Evolutionary conservation across 2,888 invertebrate species (phyloP).

Genomic region (Scaptomyza caliginosa): DNA sequence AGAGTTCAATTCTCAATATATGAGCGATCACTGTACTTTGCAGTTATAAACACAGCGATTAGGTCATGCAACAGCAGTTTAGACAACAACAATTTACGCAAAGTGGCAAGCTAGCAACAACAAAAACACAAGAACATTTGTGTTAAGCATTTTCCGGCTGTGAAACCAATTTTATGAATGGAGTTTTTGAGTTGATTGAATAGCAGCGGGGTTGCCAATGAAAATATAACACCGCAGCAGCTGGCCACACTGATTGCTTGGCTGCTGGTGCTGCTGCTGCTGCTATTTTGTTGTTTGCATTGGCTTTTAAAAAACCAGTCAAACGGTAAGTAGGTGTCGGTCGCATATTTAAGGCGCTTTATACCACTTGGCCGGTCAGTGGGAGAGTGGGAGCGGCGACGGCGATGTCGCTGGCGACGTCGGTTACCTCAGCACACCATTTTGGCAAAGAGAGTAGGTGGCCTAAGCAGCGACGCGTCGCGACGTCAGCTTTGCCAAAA

Average conservation of each 20-base stretch:
- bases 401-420: slow-evolving; percentile 51
- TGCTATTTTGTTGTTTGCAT: slow-evolving; percentile 60
- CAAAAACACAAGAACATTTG: slow-evolving; percentile 21
- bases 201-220: slow-evolving; percentile 29
- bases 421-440: slow-evolving; percentile 78
- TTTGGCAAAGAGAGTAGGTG: slow-evolving; percentile 80
- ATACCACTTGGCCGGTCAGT: slow-evolving; percentile 38
- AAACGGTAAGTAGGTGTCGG: slow-evolving; percentile 77
- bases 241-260: slow-evolving; percentile 32
- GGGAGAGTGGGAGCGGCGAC: slow-evolving; percentile 36
- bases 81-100: slow-evolving; percentile 20
- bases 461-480: slow-evolving; percentile 28
- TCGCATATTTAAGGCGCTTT: slow-evolving; percentile 67
- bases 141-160: slow-evolving; percentile 58
- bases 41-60: slow-evolving; percentile 60
- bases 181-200: slow-evolving; percentile 58
- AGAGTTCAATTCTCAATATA: not conserved
- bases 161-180: slow-evolving; percentile 63
- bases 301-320: slow-evolving; percentile 70
- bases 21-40: not conserved
- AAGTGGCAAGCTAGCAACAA: slow-evolving; percentile 22
- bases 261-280: slow-evolving; percentile 12
- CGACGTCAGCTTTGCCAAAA: too few species aligned
- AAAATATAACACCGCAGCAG: slow-evolving; percentile 10
- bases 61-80: slow-evolving; percentile 71